phyloP scores from a whole-genome alignment of 2,113 vertebrate species.

The Recurvirostra avosetta region DNA sequence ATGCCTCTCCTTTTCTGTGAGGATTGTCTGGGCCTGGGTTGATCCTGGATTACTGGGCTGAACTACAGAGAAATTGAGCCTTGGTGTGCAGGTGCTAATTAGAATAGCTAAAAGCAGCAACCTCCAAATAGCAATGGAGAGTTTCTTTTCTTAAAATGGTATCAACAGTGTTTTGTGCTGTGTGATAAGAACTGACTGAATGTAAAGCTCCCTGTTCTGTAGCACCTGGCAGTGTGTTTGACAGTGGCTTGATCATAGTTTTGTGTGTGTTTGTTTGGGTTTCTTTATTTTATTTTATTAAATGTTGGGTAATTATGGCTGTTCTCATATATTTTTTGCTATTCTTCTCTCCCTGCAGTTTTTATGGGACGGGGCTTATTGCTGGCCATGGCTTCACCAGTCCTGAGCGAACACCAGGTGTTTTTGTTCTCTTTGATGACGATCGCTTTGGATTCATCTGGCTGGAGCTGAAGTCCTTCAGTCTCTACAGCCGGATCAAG shows the following conservation, averaged over 20 bases:
- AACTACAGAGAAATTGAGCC: neutral
- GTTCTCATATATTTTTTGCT: neutral
- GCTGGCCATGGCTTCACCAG: constrained; percentile 96
- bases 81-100: neutral
- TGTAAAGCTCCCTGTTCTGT: neutral
- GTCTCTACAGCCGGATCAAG: constrained; percentile 93
- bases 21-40: neutral
- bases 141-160: neutral
- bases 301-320: rapidly evolving
- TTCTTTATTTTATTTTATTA: neutral
- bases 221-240: neutral
- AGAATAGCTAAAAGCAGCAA: neutral
- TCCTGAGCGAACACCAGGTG: constrained; percentile 90
- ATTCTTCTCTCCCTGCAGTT: constrained; percentile 69
- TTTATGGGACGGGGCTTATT: constrained; percentile 93
- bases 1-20: neutral
- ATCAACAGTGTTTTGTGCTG: neutral
- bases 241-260: rapidly evolving
- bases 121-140: rapidly evolving
- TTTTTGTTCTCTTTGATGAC: constrained; percentile 92
- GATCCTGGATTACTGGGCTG: neutral
- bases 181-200: neutral
- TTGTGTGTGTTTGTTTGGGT: neutral
- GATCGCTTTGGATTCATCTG: constrained; percentile 97
- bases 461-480: constrained; percentile 97